These are phyloP conservation scores for Micoletzkya japonica DNA, from an alignment of 2,888 invertebrate species.

Conservation along the genomic window DNA sequence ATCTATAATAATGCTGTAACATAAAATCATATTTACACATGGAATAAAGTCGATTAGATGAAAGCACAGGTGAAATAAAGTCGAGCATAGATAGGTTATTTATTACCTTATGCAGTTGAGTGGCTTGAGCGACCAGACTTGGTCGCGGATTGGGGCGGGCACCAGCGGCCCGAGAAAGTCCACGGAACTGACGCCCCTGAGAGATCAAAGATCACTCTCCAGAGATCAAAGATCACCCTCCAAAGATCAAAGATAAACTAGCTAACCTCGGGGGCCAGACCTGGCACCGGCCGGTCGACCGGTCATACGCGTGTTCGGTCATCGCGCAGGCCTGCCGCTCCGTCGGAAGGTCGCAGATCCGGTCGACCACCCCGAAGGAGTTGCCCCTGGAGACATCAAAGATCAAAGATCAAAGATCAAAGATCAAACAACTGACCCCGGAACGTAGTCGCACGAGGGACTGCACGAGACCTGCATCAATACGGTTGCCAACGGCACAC, in stretches of 20 bases:
- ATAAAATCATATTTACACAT: too few relatives aligned
- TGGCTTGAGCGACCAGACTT: constrained; percentile 55
- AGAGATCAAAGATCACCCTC: not conserved
- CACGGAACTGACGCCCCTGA: constrained; percentile 42
- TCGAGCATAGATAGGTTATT: too few relatives aligned
- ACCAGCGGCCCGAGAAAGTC: constrained; percentile 55
- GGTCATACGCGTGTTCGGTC: constrained; percentile 54
- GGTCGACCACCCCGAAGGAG: constrained; percentile 55
- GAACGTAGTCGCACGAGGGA: constrained; percentile 34
- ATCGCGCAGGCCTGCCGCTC: constrained; percentile 58
- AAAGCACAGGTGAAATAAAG: not conserved
- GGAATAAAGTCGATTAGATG: not conserved
- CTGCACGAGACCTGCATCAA: constrained; percentile 32
- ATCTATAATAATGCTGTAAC: too few relatives aligned
- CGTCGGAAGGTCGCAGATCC: constrained; percentile 56
- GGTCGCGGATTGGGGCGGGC: constrained; percentile 51
- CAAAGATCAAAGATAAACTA: too few relatives aligned
- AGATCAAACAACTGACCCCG: constrained; percentile 20
- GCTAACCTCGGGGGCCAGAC: constrained; percentile 55
- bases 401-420: constrained; percentile 2
- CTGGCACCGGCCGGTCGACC: constrained; percentile 43
- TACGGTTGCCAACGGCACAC: too few relatives aligned
- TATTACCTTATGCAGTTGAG: constrained; percentile 54
- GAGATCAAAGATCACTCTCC: not conserved
- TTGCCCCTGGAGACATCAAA: constrained; percentile 40